Conservation (phyloP, 2,113 vertebrate genomes). For the Oreotrochilus melanogaster region DNA sequence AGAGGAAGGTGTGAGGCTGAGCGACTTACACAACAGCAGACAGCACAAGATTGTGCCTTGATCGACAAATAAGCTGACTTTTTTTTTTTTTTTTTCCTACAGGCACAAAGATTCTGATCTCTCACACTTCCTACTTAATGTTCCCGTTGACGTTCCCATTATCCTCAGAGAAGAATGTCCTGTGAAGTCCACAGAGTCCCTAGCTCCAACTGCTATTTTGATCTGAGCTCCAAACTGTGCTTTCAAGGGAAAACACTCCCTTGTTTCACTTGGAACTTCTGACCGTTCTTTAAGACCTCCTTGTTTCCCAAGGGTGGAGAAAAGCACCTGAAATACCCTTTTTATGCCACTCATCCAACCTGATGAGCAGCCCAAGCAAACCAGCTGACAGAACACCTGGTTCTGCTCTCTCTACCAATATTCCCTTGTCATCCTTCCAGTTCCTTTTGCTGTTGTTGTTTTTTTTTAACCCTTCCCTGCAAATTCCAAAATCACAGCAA, state of each 20-base stretch:
- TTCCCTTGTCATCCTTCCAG: neutral
- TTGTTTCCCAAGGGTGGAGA: neutral
- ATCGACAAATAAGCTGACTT: neutral
- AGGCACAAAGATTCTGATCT: conserved; percentile 42
- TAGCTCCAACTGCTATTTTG: neutral
- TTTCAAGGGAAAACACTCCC: neutral
- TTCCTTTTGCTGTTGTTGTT: neutral
- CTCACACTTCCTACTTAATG: conserved; percentile 50
- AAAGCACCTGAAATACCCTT: neutral
- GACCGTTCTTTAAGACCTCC: neutral
- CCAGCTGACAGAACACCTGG: fast-evolving
- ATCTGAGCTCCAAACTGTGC: neutral
- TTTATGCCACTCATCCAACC: neutral
- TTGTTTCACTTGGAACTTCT: neutral
- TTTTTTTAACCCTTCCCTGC: neutral
- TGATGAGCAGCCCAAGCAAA: neutral
- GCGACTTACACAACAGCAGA: neutral
- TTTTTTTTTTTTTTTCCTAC: neutral
- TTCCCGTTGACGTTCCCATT: conserved; percentile 45
- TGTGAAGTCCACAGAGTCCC: neutral
- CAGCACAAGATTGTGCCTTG: neutral
- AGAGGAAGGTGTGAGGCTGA: neutral
- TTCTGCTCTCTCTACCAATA: neutral
- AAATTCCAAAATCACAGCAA: neutral
- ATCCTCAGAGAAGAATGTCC: conserved; percentile 21